Base-by-base conservation (phyloP, 1,140 invertebrate species). In the Lordiphosa mommai region DNA sequence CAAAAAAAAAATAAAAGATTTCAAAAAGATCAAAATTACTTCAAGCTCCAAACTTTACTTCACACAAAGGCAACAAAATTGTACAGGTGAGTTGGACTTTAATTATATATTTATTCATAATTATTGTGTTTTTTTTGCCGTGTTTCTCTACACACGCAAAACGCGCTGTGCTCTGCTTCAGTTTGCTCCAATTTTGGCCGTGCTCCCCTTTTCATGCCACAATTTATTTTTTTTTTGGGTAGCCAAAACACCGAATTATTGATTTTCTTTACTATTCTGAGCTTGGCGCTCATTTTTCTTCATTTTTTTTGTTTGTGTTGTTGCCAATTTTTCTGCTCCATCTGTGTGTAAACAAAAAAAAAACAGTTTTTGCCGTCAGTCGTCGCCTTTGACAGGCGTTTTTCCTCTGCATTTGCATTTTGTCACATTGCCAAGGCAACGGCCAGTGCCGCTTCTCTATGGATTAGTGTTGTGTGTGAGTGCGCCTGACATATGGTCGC, bases 371-470 rank as follows among this genome's bases (percentile, higher is more conserved):
- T 20, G 76, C 34, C 33, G 32, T 47, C 37, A 44, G 37, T 32
- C 16, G 12, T 80, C 51, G 58, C 57, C 58, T 61, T 64, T 59
- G 46, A 37, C 55, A 34, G 36, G 16, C 27, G 40, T 32, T 46
- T 60, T 56, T 49, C 50, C 14, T 52, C 29, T 49, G 65, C 65
- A 66, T 71, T 82, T 82, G 57, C 53, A 74, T 80, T 80, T 46
- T 82, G 70, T 70, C 74, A 76, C 76, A 82, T 80, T 80, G 76
- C 65, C 74, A 80, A 80, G 72, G 73, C 72, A 79, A 72, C 72
- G 61, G 32, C 10, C 57, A 33, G 32, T 32, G 34, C 36, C 50
- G 27, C 12, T 37, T 23, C 17, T 8, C 14, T 43, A 2, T 43
- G 30, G 43, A 1, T 50, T 23, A 20, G 9, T 23, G 29, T 36